Evolutionary conservation across 2,797 vertebrate species (phyloP).

Genomic region (Halcyon badia): DNA sequence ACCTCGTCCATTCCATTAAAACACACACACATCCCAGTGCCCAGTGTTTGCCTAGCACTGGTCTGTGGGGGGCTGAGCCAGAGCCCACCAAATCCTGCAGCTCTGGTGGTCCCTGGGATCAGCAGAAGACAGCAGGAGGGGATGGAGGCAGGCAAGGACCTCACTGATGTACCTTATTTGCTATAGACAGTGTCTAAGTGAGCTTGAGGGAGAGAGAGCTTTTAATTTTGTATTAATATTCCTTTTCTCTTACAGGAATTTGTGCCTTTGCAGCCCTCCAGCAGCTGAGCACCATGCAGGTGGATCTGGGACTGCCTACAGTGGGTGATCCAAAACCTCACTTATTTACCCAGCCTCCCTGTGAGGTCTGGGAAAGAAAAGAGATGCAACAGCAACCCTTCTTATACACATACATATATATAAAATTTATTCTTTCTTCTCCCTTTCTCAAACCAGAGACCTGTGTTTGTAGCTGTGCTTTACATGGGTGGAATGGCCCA

Average conservation of each 20-base stretch:
- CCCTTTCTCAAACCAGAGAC: neutral
- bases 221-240: neutral
- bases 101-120: fast-evolving
- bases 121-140: neutral
- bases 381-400: neutral
- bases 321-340: neutral
- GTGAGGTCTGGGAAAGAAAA: neutral
- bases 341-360: neutral
- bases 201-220: neutral
- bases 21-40: neutral
- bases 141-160: neutral
- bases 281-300: fast-evolving
- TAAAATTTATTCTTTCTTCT: neutral
- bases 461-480: fast-evolving
- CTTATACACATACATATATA: no score
- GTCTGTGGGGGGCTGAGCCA: neutral
- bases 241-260: neutral
- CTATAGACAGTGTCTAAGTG: neutral
- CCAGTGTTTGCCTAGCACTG: neutral
- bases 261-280: neutral
- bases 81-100: neutral
- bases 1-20: slow-evolving; percentile 27
- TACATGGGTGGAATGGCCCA: neutral
- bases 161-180: neutral
- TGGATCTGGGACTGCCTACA: neutral